Evolutionary conservation across 2,113 vertebrate genomes (phyloP).

Genomic region (Hyperoodon ampullatus): DNA sequence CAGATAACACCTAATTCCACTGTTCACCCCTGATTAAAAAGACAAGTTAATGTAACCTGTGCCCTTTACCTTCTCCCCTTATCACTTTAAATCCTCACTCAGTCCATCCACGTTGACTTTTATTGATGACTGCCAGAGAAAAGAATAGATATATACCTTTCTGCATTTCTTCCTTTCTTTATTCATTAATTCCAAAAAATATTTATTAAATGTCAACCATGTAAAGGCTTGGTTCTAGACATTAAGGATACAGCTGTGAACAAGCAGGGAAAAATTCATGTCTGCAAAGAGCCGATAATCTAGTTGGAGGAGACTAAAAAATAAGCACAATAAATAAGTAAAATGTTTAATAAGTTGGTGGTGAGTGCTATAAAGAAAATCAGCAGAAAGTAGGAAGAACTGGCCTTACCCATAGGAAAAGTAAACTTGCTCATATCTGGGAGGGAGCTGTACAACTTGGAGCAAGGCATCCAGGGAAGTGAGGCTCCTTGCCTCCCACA

Average conservation of each 20-base stretch:
- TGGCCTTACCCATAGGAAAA: not conserved
- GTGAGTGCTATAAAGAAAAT: not conserved
- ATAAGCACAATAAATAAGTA: not conserved
- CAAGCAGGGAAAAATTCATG: not conserved
- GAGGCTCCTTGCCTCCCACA: not conserved
- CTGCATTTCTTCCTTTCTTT: not conserved
- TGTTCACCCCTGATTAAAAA: not conserved
- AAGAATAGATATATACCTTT: not conserved
- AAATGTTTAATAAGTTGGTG: not conserved
- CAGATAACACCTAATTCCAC: accelerated
- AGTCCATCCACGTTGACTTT: not conserved
- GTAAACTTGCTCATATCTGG: not conserved
- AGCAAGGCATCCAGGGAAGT: accelerated
- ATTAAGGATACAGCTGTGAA: not conserved
- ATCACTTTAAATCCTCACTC: not conserved
- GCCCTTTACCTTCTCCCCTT: too few relatives aligned
- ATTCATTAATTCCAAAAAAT: not conserved
- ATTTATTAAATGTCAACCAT: not conserved
- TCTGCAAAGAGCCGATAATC: not conserved
- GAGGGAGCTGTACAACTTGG: not conserved
- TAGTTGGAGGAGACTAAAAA: not conserved
- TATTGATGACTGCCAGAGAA: not conserved
- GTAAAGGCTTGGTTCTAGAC: not conserved
- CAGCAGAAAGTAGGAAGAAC: not conserved
- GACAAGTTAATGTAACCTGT: accelerated